Conservation (phyloP, 2,797 vertebrate genomes). For the Onychomys arenicola region DNA sequence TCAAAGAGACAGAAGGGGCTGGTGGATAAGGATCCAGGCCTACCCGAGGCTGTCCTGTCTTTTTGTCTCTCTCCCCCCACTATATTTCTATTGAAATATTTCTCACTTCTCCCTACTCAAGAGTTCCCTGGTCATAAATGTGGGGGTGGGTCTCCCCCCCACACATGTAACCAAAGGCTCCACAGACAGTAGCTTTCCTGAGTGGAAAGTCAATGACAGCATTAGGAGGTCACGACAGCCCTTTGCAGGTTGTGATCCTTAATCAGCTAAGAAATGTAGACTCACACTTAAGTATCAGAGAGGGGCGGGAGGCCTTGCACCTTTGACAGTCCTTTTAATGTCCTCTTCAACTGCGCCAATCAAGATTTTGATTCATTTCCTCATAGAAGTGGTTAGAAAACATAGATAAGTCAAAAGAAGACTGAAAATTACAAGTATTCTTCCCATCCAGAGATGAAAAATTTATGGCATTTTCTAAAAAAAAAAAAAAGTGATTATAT, state of each 20-base stretch:
- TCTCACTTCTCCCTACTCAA: too few relatives aligned
- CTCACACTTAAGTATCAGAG: not conserved
- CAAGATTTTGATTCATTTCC: not conserved
- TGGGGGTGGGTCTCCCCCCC: too few relatives aligned
- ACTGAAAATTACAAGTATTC: slow-evolving; percentile 11
- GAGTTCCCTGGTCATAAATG: too few relatives aligned
- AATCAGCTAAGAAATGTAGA: not conserved
- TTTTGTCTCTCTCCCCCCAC: too few relatives aligned
- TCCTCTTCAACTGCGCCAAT: slow-evolving; percentile 1
- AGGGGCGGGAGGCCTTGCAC: not conserved
- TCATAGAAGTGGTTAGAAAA: slow-evolving; percentile 51
- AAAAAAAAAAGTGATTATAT: slow-evolving; percentile 45
- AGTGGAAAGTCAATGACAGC: not conserved
- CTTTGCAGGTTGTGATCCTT: not conserved
- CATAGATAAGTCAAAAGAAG: slow-evolving; percentile 7
- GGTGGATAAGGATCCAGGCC: too few relatives aligned
- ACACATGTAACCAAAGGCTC: not conserved
- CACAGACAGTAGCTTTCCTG: not conserved
- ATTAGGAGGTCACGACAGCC: not conserved
- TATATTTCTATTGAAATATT: too few relatives aligned
- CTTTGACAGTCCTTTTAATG: not conserved
- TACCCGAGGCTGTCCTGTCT: too few relatives aligned
- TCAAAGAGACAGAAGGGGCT: too few relatives aligned
- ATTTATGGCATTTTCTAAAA: slow-evolving; percentile 36
- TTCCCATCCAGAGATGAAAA: not conserved